Base-by-base conservation (phyloP, 37 sponge, comb jelly and placozoan species). In the Beroe forskalii region DNA sequence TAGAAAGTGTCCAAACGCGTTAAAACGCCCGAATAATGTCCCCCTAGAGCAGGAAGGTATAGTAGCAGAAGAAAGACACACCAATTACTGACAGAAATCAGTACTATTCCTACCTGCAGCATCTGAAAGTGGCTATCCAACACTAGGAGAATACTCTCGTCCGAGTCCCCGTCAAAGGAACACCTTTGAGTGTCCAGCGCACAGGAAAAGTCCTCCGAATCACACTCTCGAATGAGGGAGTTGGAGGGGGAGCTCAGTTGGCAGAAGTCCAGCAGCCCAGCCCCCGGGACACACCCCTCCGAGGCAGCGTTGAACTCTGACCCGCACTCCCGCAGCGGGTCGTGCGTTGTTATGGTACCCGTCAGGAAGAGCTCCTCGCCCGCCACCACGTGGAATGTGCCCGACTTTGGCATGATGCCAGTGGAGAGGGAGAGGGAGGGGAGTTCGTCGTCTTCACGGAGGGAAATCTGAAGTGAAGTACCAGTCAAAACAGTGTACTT, bases 121-220 rank as follows among this genome's bases (percentile, higher is more conserved):
- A 44, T 12, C 48, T 80, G 86, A 23, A 80, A 80, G 48, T 80
- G 86, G 55, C 48, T 23, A 43, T 80, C 86, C 1, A 80, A 48
- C 4, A 41, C 8, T 24, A 44, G 24, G 27, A 80, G 86, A 6
- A 38, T 23, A 17, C 55, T 38, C 23, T 43, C 55, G 3, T 38
- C 55, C n/a, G n/a, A n/a, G 17, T 41, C 23, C 24, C n/a, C 44
- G 17, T 22, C 66, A 8, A 8, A 27, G 12, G 55, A 12, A 31
- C 35, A 69, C 9, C 32, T 36, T 33, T 69, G 37, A 9, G 38
- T 35, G 19, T 27, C 72, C 2, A 69, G 33, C 4, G 12, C 38
- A 80, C 86, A 80, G 12, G 86, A 42, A 2, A 80, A 38, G 25
- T 20, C 30, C 27, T 41, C 86, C 17, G 35, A 22, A 44, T 80